Conservation (phyloP, 2,113 vertebrate genomes). For the Ceyx melanurus region DNA sequence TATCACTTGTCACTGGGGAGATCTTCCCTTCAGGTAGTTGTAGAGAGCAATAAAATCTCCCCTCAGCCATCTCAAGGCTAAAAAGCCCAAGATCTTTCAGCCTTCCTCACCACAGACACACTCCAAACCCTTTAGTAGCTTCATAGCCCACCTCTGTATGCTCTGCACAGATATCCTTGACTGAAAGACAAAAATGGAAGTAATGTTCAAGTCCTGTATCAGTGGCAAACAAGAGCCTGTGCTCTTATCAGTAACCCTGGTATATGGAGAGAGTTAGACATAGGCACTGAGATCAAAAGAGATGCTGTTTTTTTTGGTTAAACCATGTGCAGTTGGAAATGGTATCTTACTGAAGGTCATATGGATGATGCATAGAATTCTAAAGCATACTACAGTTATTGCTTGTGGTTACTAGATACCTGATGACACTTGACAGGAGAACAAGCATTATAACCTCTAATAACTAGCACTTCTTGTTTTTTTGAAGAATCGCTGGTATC, state of each 20-base stretch:
- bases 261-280: neutral
- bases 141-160: too few species aligned
- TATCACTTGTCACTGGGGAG: too few species aligned
- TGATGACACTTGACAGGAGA: neutral
- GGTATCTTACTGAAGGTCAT: neutral
- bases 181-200: neutral
- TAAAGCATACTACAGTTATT: neutral
- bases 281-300: neutral
- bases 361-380: neutral
- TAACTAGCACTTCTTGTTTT: neutral
- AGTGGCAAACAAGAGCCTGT: neutral
- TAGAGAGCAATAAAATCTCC: too few species aligned
- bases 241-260: neutral
- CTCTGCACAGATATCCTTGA: neutral
- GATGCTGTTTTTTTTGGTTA: neutral
- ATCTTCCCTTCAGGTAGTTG: too few species aligned
- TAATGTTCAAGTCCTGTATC: neutral
- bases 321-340: neutral
- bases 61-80: too few species aligned
- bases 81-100: too few species aligned
- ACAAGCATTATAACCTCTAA: neutral
- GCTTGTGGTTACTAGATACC: neutral
- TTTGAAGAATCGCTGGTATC: neutral
- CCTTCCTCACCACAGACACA: too few species aligned
- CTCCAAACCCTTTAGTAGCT: too few species aligned